A percentile compares a stretch with the other conserved stretches of the same genome.
These are phyloP conservation scores for Puntigrus tetrazona DNA, from an alignment of 2,113 vertebrate genomes.

Conservation along the genomic window DNA sequence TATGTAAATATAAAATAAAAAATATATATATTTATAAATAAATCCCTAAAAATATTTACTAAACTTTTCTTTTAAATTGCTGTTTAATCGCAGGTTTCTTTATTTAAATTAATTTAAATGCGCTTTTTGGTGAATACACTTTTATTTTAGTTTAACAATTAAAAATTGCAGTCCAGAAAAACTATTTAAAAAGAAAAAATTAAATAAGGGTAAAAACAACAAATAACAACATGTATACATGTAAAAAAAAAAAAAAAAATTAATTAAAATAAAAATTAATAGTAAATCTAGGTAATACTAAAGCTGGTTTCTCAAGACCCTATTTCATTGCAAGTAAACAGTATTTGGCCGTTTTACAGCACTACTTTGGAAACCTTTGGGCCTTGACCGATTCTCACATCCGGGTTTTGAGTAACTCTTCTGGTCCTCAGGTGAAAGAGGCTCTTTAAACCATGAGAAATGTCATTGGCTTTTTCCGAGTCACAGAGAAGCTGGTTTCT, in stretches of 20 bases:
- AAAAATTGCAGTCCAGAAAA: background rate
- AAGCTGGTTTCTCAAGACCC: background rate
- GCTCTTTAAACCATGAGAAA: background rate
- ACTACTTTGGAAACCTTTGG: background rate
- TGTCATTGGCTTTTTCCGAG: slow-evolving; percentile 2
- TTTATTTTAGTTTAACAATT: background rate
- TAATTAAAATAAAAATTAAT: too few species aligned
- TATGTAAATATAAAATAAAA: too few species aligned
- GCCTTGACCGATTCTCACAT: background rate
- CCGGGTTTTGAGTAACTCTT: background rate
- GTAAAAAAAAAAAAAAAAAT: too few species aligned
- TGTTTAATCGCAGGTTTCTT: background rate
- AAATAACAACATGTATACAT: too few species aligned
- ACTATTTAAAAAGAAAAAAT: background rate
- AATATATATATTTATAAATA: too few species aligned
- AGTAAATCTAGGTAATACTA: background rate
- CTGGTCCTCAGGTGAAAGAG: background rate
- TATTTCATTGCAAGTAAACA: background rate
- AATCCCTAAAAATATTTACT: background rate
- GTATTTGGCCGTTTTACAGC: background rate
- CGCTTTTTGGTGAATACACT: background rate
- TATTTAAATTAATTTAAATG: background rate
- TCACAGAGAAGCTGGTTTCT: slow-evolving; percentile 32
- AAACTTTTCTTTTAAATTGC: background rate
- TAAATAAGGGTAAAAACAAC: too few species aligned